Base-by-base conservation (phyloP, 2,113 vertebrate species). In the Neolamprologus devosi region DNA sequence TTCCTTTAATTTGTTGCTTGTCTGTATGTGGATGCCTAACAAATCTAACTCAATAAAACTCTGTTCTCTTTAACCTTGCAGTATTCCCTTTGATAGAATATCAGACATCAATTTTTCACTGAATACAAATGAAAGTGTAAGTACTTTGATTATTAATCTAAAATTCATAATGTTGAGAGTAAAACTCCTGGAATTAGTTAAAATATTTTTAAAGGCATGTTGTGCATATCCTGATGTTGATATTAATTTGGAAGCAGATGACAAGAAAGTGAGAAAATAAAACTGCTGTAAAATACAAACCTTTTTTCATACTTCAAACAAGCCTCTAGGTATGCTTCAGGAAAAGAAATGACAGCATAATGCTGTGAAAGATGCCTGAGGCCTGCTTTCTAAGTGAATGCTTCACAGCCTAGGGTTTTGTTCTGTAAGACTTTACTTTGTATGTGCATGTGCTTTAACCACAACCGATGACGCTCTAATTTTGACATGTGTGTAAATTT, bases 31-130 rank as follows among this genome's bases (percentile, higher is more conserved):
- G 51, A 90, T 94, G 70, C 65, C 70, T 92, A 90, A 93, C 57
- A 35, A 86, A 85, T 70, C 81, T 87, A 94, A 93, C 88, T 94
- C 35, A 94, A 93, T 93, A 95, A 91, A 96, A 92, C 89, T 94
- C 83, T 95, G 57, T 96, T 95, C 84, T 96, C 88, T 95, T 96
- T 95, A 93, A 94, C 90, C 63, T 97, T 95, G 57, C 97, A 99
- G 99, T 97, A 98, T 99, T 97, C 98, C 99, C 94, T 99, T 99
- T 97, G 98, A 99, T 97, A 98, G 98, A 80, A 99, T 99, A 93
- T 99, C 98, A 95, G 99, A 99, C 97, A 99, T 99, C 97, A 99
- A 98, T 96, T 99, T 99, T 95, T 98, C 98, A 90, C 97, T 99
- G 94, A 99, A 98, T 96, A 98, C 99, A 65, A 99, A 99, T 95